A percentile compares a stretch with the other conserved stretches of the same genome.
Conservation (phyloP, 1,140 invertebrate genomes). For the Plodia interpunctella region DNA sequence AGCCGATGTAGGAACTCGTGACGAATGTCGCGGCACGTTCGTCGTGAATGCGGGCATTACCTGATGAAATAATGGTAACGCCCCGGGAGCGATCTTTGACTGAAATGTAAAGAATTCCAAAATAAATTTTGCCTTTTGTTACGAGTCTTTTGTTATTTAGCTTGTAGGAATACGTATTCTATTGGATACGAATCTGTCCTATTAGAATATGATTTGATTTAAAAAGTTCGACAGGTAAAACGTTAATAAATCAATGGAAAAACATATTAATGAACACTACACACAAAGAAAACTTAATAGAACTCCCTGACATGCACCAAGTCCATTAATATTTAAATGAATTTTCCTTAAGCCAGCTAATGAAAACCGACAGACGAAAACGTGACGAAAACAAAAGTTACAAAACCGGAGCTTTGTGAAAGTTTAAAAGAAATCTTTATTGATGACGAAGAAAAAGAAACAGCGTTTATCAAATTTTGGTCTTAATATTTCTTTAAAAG, state of each 20-base stretch:
- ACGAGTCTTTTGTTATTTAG: too few species aligned
- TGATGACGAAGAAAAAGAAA: slow-evolving; percentile 21
- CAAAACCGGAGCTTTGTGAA: slow-evolving; percentile 9
- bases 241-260: too few species aligned
- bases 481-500: slow-evolving; percentile 35
- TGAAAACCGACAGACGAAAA: slow-evolving; percentile 24
- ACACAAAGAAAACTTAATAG: background rate
- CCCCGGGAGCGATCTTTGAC: background rate
- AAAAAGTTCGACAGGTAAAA: too few species aligned
- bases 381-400: slow-evolving; percentile 21
- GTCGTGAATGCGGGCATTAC: slow-evolving; percentile 64
- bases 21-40: slow-evolving; percentile 70
- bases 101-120: too few species aligned
- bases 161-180: too few species aligned
- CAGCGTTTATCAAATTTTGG: slow-evolving; percentile 24
- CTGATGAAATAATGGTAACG: slow-evolving; percentile 61
- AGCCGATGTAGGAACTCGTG: slow-evolving; percentile 38
- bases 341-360: slow-evolving; percentile 9
- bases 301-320: background rate
- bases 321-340: slow-evolving; percentile 8
- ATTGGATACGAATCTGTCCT: too few species aligned
- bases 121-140: too few species aligned
- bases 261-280: too few species aligned
- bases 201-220: too few species aligned
- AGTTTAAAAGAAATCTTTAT: slow-evolving; percentile 17